Evolutionary conservation across 1,140 invertebrate species (phyloP).

Genomic region (Drosophila tani): DNA sequence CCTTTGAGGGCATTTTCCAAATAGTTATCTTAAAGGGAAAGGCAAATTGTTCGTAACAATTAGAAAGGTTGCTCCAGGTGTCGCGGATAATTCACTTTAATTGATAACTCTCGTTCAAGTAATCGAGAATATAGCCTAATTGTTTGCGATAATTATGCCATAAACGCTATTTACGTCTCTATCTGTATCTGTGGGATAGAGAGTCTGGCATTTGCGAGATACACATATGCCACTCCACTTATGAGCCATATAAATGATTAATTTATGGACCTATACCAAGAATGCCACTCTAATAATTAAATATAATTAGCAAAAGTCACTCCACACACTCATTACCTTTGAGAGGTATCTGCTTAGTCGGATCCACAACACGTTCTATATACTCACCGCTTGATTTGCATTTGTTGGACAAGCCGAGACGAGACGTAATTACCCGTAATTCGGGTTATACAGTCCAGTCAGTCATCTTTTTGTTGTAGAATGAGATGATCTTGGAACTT

Average conservation of each 20-base stretch:
- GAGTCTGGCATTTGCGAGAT: conserved; percentile 4
- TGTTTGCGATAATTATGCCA: conserved; percentile 39
- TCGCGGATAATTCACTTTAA: conserved; percentile 39
- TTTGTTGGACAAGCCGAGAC: conserved; percentile 54
- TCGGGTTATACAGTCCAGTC: conserved; percentile 60
- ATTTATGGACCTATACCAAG: conserved; percentile 40
- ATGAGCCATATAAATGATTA: conserved; percentile 41
- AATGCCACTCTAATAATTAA: conserved; percentile 14
- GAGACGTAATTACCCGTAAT: conserved; percentile 72
- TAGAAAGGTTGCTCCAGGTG: conserved; percentile 49
- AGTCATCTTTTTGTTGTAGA: conserved; percentile 19
- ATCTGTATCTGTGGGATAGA: neutral
- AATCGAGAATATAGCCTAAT: conserved; percentile 15
- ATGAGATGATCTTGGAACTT: conserved; percentile 35
- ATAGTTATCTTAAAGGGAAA: conserved; percentile 3
- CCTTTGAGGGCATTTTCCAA: neutral
- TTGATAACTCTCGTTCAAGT: conserved; percentile 24
- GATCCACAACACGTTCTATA: neutral
- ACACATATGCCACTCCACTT: neutral
- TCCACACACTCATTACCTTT: neutral
- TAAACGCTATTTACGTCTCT: conserved; percentile 1
- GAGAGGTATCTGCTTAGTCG: conserved; percentile 20
- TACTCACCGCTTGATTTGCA: conserved; percentile 58
- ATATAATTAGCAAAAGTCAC: conserved; percentile 6
- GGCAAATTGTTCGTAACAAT: conserved; percentile 18